Conservation (phyloP, 2,888 invertebrate species). For the Trachelus stipa region DNA sequence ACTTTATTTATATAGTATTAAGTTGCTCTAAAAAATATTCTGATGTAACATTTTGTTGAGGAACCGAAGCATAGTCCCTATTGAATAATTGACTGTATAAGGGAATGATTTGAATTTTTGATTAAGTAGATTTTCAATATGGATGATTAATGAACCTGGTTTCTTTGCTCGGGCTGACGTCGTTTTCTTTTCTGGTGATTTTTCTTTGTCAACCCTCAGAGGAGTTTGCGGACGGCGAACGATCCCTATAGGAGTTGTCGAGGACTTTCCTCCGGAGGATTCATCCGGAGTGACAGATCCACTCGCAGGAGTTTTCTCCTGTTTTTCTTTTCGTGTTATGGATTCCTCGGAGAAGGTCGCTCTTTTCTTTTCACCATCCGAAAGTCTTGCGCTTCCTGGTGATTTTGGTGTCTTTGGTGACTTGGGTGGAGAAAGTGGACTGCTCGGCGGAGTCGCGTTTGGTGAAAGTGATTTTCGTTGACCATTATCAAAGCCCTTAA, state of each 20-base stretch:
- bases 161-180: slow-evolving; percentile 21
- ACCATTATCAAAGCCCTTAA: slow-evolving; percentile 59
- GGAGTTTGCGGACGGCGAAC: slow-evolving; percentile 10
- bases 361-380: slow-evolving; percentile 27
- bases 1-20: neutral
- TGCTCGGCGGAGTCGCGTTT: slow-evolving; percentile 12
- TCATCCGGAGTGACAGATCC: slow-evolving; percentile 15
- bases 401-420: slow-evolving; percentile 34
- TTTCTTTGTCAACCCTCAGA: slow-evolving; percentile 23
- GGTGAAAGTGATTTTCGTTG: slow-evolving; percentile 48
- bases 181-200: slow-evolving; percentile 24
- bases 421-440: slow-evolving; percentile 21
- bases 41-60: neutral
- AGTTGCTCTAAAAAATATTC: neutral
- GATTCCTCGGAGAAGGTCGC: slow-evolving; percentile 30
- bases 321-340: slow-evolving; percentile 16
- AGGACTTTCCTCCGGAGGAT: slow-evolving; percentile 14
- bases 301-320: slow-evolving; percentile 5
- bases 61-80: neutral
- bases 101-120: neutral
- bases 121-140: neutral
- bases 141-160: slow-evolving; percentile 36
- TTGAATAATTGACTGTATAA: neutral
- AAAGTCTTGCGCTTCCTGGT: slow-evolving; percentile 29
- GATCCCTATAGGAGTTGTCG: slow-evolving; percentile 15